Base-by-base conservation (phyloP, 2,888 invertebrate genomes). In the Drosophila longiperda region DNA sequence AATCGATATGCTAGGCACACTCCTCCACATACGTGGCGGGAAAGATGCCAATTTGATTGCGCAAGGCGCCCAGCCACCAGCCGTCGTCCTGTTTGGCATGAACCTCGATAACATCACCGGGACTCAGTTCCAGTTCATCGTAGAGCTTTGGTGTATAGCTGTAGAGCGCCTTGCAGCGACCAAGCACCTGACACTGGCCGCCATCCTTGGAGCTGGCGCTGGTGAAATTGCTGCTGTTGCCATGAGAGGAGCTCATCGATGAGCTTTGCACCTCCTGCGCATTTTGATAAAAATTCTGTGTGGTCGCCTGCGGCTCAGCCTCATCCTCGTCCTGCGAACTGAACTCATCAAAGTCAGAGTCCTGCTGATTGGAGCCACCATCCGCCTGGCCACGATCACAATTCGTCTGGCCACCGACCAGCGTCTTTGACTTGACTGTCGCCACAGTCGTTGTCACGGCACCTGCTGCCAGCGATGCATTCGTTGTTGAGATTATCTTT, bases 11-110 rank as follows among this genome's bases (percentile, higher is more conserved):
- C 55, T 66, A 93, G 73, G 89, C 93, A 75, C 97, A 95, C 92
- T 97, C 96, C 94, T 98, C 97, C 11, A 98, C 98, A 91, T 98
- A 98, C 0, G 98, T 98, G 0, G 98, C 98, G 0, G 98, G 98
- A 91, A 98, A 98, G 83, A 98, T 98, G 33, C 98, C 98, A 73
- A 97, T 96, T 75, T 95, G 95, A 50, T 98, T 90, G 59, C 90
- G 95, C 66, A 98, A 94, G 87, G 98, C 97, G 4, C 98, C 98
- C 67, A 97, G 95, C 98, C 98, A 98, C 98, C 98, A 98, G 42
- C 98, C 98, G 90, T 98, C 98, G 38, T 96, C 97, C 92, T 98
- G 97, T 91, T 98, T 98, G 87, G 97, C 96, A 92, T 97, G 97
- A 42, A 98, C 96, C 83, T 96, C 96, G 83, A 98, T 97, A 55